Percentiles rank a stretch among this genome's conserved stretches.
These are phyloP conservation scores for Drosophila mulleri DNA, from an alignment of 2,888 invertebrate genomes.

Conservation along the genomic window DNA sequence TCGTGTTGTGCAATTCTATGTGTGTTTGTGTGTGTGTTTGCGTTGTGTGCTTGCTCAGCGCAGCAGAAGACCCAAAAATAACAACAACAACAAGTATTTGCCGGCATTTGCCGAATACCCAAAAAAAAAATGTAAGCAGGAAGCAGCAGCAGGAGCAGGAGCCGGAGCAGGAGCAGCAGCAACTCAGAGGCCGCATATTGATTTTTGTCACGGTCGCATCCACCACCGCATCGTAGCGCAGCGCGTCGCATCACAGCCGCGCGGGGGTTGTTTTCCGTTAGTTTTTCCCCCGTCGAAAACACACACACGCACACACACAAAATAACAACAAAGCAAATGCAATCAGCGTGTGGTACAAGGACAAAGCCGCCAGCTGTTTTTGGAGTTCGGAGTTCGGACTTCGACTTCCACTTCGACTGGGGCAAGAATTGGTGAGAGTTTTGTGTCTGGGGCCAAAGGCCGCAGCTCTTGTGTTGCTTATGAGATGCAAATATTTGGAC, in stretches of 20 bases:
- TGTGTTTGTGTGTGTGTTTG: conserved; percentile 8
- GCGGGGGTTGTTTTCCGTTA: conserved; percentile 69
- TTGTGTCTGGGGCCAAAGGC: conserved; percentile 10
- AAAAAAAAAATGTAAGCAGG: conserved; percentile 20
- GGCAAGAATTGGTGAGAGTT: neutral
- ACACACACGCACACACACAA: neutral
- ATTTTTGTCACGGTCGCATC: conserved; percentile 65
- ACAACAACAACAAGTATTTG: conserved; percentile 33
- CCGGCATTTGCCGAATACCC: conserved; percentile 38
- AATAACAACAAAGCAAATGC: conserved; percentile 60
- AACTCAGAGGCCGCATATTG: conserved; percentile 49
- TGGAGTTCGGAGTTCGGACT: conserved; percentile 5
- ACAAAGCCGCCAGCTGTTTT: conserved; percentile 67
- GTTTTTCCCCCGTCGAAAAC: conserved; percentile 53
- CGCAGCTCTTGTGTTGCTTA: conserved; percentile 45
- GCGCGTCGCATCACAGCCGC: conserved; percentile 15
- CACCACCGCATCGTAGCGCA: conserved; percentile 44
- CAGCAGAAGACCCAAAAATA: conserved; percentile 44
- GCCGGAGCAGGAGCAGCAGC: neutral
- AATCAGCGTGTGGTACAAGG: conserved; percentile 60
- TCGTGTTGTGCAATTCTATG: conserved; percentile 10
- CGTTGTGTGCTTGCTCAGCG: conserved; percentile 41
- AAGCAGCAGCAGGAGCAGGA: conserved; percentile 2
- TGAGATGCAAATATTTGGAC: conserved; percentile 72
- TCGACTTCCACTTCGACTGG: neutral